These are phyloP conservation scores for Embiotoca jacksoni DNA, from an alignment of 2,113 vertebrate species.

Conservation along the genomic window DNA sequence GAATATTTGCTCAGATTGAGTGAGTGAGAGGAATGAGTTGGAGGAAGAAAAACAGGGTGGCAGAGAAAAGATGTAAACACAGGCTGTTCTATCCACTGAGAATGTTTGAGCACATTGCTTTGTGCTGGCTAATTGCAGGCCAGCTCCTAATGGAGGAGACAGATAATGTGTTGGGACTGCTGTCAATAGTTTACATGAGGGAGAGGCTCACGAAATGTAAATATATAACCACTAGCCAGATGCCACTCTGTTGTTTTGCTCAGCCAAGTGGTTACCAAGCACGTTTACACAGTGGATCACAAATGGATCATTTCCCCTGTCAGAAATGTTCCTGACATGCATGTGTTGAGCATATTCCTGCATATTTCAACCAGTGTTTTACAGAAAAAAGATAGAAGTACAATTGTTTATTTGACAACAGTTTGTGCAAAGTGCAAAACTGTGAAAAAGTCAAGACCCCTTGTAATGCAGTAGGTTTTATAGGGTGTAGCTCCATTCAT, in stretches of 20 bases:
- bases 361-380: constrained; percentile 26
- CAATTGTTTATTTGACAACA: constrained; percentile 4
- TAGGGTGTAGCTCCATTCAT: neutral
- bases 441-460: neutral
- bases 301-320: constrained; percentile 29
- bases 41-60: constrained; percentile 21
- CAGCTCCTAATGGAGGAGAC: constrained; percentile 41
- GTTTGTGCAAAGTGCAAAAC: constrained; percentile 15
- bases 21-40: constrained; percentile 9
- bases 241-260: constrained; percentile 38
- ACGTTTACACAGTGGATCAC: constrained; percentile 9
- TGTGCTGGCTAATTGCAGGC: constrained; percentile 47
- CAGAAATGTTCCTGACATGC: neutral
- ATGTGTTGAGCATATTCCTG: constrained; percentile 6
- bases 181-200: constrained; percentile 34
- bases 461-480: neutral
- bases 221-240: constrained; percentile 49
- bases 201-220: constrained; percentile 46
- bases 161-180: constrained; percentile 34
- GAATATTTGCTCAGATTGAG: constrained; percentile 22
- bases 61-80: constrained; percentile 50
- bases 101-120: constrained; percentile 36
- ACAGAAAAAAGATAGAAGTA: constrained; percentile 2
- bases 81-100: constrained; percentile 36
- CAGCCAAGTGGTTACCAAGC: constrained; percentile 7